Evolutionary conservation across 1,140 invertebrate genomes (phyloP), one percentile per base, ranked within the genome.

Genomic region (Parasteatoda tepidariorum): DNA sequence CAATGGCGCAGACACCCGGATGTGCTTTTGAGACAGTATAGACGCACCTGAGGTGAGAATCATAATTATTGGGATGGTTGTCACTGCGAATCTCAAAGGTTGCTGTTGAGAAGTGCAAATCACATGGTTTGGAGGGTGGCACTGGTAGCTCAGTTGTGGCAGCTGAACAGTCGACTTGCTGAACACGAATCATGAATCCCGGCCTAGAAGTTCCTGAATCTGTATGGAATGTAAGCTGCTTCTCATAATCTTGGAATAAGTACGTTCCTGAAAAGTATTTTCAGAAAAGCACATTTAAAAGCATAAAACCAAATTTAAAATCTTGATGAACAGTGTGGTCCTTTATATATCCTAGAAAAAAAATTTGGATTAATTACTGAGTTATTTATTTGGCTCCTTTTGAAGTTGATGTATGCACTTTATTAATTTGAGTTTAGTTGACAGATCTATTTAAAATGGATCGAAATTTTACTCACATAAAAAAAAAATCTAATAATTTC

Each of bases 51-150:
- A 87, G 34, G 66, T 87, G 85, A 3, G 59, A 13, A 5, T 73
- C 66, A 41, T 87, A 87, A 24, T 81, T 54, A 26, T 54, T 34
- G 3, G 87, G 87, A 83, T 87, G 85, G 38, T 85, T 74, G 59
- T 83, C 85, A 70, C 84, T 86, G 22, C 81, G 67, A 3, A 87
- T 9, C 30, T 87, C 86, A 28, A 84, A 84, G 28, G 85, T 70
- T 4, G 83, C 48, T 13, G 70, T 26, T 0, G 75, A 26, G 33
- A 76, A 76, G 3, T 26, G 62, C 11, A 34, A 30, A 18, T 76
- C 82, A 15, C 82, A 84, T 1, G 82, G 79, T 55, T 83, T 83
- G n/a, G 70, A 66, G 9, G 75, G 87, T 6, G 75, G 86, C 70
- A 59, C 31, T 15, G 38, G 81, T 7, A 26, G 81, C 0, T 34